Percentiles rank a stretch among this genome's conserved stretches.
phyloP scores from a whole-genome alignment of 2,888 invertebrate species.

The Hirtodrosophila cameraria region DNA sequence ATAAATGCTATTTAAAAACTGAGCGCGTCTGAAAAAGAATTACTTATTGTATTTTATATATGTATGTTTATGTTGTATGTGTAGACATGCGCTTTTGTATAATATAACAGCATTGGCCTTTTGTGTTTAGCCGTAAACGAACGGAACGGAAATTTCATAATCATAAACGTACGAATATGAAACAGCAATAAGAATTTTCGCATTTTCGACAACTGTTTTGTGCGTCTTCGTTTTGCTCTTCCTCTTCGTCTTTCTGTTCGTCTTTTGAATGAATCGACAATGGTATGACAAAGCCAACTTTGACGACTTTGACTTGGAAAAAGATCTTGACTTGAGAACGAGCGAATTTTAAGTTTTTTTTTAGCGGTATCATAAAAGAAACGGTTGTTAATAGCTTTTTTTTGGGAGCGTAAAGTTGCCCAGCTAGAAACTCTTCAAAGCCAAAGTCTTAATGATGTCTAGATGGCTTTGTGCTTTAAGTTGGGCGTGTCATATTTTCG shows the following conservation, averaged over 20 bases:
- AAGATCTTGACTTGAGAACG: conserved; percentile 34
- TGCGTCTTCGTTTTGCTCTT: conserved; percentile 2
- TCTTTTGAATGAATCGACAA: conserved; percentile 59
- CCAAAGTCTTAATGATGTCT: conserved; percentile 35
- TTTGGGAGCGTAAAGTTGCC: conserved; percentile 12
- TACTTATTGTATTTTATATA: conserved; percentile 27
- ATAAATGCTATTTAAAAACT: conserved; percentile 41
- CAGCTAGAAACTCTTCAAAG: conserved; percentile 16
- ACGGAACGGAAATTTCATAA: conserved; percentile 74
- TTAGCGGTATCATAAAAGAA: conserved; percentile 72
- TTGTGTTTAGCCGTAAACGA: conserved; percentile 49
- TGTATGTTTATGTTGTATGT: conserved; percentile 23
- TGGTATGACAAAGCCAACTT: conserved; percentile 10
- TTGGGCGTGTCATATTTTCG: conserved; percentile 47
- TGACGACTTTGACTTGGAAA: conserved; percentile 25
- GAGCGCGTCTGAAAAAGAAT: conserved; percentile 40
- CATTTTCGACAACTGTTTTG: conserved; percentile 50
- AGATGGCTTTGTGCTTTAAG: conserved; percentile 30
- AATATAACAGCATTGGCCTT: conserved; percentile 52
- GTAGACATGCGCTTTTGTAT: conserved; percentile 53
- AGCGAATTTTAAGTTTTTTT: conserved; percentile 34
- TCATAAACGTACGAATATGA: conserved; percentile 50
- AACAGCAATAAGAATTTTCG: conserved; percentile 44
- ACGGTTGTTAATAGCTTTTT: conserved; percentile 67
- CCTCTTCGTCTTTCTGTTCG: conserved; percentile 1